A percentile compares a stretch with the other conserved stretches of the same genome.
Conservation (phyloP, 2,113 vertebrate species). For the Macaca mulatta region DNA sequence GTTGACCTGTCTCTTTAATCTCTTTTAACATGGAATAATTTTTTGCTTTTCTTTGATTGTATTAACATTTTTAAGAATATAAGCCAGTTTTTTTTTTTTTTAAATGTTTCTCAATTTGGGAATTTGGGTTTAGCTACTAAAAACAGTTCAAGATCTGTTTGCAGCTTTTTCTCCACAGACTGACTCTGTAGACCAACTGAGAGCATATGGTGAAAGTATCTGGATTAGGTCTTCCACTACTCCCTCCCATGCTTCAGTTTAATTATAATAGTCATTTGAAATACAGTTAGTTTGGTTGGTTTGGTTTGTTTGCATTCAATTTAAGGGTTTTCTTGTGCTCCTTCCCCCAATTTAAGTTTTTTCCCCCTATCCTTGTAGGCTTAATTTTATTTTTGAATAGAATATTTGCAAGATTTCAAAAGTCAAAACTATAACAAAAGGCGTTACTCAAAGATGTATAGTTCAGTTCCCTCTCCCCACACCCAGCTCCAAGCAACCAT, state of each 20-base stretch:
- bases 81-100: slow-evolving; percentile 6
- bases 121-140: neutral
- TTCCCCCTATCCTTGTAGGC: neutral
- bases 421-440: neutral
- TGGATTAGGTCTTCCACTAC: neutral
- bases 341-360: neutral
- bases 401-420: neutral
- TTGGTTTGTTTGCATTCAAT: slow-evolving; percentile 31
- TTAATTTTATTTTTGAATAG: slow-evolving; percentile 37
- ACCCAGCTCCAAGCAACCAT: neutral
- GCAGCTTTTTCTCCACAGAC: neutral
- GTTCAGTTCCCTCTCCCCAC: neutral
- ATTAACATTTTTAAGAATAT: slow-evolving; percentile 28
- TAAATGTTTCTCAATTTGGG: neutral
- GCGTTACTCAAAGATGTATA: neutral
- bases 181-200: neutral
- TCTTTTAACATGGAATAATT: neutral
- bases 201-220: neutral
- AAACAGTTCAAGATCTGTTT: neutral
- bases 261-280: neutral
- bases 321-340: neutral
- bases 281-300: neutral
- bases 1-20: neutral
- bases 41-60: neutral
- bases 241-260: neutral